These are phyloP conservation scores for Platycnemis pennipes DNA, from an alignment of 2,888 invertebrate species.

Conservation along the genomic window DNA sequence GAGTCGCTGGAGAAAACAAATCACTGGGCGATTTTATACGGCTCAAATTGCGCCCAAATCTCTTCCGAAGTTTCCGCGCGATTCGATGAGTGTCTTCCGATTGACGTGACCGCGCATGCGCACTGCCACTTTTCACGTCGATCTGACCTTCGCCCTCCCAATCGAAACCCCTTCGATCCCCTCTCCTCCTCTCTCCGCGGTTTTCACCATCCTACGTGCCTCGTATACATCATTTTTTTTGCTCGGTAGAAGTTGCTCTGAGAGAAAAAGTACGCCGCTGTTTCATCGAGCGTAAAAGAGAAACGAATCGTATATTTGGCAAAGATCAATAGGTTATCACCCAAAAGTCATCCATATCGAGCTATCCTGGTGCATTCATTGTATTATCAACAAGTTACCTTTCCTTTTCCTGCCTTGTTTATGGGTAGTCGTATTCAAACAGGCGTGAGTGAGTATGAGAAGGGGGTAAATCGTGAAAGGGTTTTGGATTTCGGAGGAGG, in stretches of 20 bases:
- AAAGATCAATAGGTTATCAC: too few relatives aligned
- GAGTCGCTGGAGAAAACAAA: background rate
- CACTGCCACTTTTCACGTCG: background rate
- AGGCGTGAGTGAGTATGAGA: too few relatives aligned
- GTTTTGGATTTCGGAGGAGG: too few relatives aligned
- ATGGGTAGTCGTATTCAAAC: too few relatives aligned
- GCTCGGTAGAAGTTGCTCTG: background rate
- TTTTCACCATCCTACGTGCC: background rate
- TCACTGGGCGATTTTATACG: background rate
- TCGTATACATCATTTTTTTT: background rate
- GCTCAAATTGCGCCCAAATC: background rate
- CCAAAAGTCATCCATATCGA: too few relatives aligned
- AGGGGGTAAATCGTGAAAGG: too few relatives aligned
- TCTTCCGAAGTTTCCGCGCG: background rate
- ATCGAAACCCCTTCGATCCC: background rate
- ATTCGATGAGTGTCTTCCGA: background rate
- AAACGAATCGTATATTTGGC: too few relatives aligned
- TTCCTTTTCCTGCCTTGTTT: too few relatives aligned
- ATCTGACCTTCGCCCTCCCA: background rate
- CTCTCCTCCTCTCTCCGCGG: background rate
- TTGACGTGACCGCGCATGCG: background rate
- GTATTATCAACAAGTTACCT: too few relatives aligned
- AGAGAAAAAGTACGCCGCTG: too few relatives aligned
- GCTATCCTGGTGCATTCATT: too few relatives aligned
- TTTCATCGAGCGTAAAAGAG: too few relatives aligned